Base-by-base conservation (phyloP, 2,113 vertebrate genomes). In the Meles meles region DNA sequence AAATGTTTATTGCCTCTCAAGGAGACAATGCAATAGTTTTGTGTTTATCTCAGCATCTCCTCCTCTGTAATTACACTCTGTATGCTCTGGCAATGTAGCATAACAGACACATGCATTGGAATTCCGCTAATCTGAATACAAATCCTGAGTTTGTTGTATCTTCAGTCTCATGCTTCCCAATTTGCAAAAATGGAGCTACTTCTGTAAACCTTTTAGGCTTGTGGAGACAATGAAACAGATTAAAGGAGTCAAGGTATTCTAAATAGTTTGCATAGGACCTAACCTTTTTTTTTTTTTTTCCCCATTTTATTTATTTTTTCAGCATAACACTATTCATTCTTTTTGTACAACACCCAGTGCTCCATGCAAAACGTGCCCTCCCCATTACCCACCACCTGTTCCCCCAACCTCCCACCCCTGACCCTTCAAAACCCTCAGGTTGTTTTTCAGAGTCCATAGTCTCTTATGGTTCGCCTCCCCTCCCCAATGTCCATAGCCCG, bases 1-100 rank as follows among this genome's bases (percentile, higher is more conserved):
- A 88, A 87, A 85, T 85, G 49, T 95, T 97, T 81, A 88, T 81
- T 92, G 39, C 61, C 4, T 95, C 21, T 80, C 82, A 90, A 67
- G 65, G 23, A 96, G 63, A 72, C 55, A 72, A 23, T 85, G 55
- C 14, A 74, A 44, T 65, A 1, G 21, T 44, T 92, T 81, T 88
- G 72, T 49, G 59, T 89, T 92, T 84, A 71, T 94, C 88, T 96
- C 55, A 63, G 55, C 37, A 69, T 85, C 34, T 61, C 21, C 67
- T 89, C 83, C 29, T 95, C 49, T 59, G 23, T 42, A 90, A 95
- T 95, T 84, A 85, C 39, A 39, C n/a, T 49, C 74, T 65, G 87
- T 72, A 72, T 86, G 55, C 76, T 93, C 77, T 65, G 88, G 49
- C 21, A 61, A 71, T 88, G 65, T 82, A 52, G 25, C 14, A 31